These are phyloP conservation scores for Spheniscus humboldti DNA, from an alignment of 2,797 vertebrate species.

Conservation along the genomic window DNA sequence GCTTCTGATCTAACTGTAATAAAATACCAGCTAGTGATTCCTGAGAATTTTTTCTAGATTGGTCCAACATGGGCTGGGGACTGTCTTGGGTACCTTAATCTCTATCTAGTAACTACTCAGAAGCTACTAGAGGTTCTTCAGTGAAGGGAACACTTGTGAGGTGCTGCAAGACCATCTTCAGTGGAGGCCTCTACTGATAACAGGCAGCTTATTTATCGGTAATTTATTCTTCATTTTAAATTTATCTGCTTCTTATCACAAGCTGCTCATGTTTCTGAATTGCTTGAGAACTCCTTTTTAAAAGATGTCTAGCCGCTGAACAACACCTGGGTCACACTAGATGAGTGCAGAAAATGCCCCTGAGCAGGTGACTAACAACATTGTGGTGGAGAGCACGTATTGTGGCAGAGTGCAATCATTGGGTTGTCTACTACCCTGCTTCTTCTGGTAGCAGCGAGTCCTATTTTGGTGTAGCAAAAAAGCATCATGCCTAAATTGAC, in stretches of 20 bases:
- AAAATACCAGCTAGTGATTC: not conserved
- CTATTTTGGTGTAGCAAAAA: not conserved
- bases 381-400: not conserved
- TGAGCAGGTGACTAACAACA: not conserved
- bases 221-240: not conserved
- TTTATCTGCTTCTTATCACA: not conserved
- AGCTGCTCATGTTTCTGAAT: not conserved
- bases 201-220: not conserved
- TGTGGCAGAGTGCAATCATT: not conserved
- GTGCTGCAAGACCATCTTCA: not conserved
- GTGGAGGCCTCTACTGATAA: not conserved
- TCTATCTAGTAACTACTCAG: not conserved
- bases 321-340: not conserved
- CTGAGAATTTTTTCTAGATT: not conserved
- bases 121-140: not conserved
- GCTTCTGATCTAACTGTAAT: not conserved
- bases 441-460: not conserved
- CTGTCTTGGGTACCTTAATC: not conserved
- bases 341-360: not conserved
- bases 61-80: not conserved
- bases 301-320: not conserved
- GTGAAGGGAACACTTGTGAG: not conserved
- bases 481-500: not conserved
- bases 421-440: not conserved
- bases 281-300: not conserved